Evolutionary conservation across 2,113 vertebrate species (phyloP), one percentile per base, ranked within the genome.

Genomic region (Petromus typicus): DNA sequence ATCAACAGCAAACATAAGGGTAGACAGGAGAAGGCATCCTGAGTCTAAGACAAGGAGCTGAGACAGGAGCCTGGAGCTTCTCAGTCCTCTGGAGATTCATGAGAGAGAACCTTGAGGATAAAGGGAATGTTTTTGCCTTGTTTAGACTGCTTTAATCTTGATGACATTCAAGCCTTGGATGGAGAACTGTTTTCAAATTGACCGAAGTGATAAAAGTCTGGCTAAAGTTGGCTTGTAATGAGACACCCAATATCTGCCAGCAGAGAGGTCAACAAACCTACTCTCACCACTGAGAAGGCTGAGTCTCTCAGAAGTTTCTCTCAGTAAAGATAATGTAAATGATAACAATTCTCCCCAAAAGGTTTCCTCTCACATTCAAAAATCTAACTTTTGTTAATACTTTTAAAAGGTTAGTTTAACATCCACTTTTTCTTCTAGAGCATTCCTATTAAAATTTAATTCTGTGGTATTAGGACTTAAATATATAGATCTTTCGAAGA

Each of bases 181-280:
- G 13, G 85, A 86, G 48, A 95, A 54, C 90, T 63, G 76, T 59
- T 78, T 81, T 90, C 59, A 90, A 90, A 85, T 67, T 37, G 63
- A 95, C 64, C 73, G 71, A 82, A 59, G 75, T 93, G 64, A 61
- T 71, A 73, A 69, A 84, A 92, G 61, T 96, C 32, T 30, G 88
- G 92, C 73, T 86, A 86, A 88, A 43, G 1, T 56, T 84, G 76
- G 12, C 18, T 95, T 90, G 27, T 95, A 61, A 66, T 7, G 14
- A 63, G 84, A 95, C 34, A 82, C 22, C 30, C n/a, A 66, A 93
- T 14, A 45, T 75, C 57, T 75, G 22, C 63, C 48, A 86, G 90
- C 57, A 66, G 88, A 96, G 43, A 88, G 90, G 82, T n/a, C 66
- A 82, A 18, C 71, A 83, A 78, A 66, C 75, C 40, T 71, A 9